Evolutionary conservation across 1,140 invertebrate species (phyloP).

Genomic region (Dreissena polymorpha): DNA sequence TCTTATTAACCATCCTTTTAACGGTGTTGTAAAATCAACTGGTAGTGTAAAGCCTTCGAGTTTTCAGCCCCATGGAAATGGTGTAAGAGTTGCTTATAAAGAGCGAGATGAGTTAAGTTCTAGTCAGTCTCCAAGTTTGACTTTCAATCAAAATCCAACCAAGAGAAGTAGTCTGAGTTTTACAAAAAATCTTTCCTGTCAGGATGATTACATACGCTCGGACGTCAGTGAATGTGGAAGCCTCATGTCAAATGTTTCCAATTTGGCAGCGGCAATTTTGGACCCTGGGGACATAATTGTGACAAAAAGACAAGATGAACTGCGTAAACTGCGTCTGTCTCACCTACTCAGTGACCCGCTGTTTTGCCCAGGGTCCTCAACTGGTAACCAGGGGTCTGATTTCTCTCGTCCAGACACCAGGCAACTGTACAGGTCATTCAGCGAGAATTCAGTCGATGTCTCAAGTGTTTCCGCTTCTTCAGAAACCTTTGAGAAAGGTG

Average conservation of each 20-base stretch:
- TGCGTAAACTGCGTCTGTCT: slow-evolving; percentile 42
- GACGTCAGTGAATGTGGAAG: slow-evolving; percentile 15
- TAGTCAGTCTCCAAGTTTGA: neutral
- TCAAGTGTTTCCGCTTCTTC: slow-evolving; percentile 20
- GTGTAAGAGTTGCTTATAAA: slow-evolving; percentile 38
- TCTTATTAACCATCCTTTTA: slow-evolving; percentile 47
- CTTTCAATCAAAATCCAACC: too few relatives aligned
- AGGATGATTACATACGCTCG: neutral
- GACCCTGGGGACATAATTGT: slow-evolving; percentile 43
- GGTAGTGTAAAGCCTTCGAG: slow-evolving; percentile 1
- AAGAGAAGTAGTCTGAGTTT: neutral
- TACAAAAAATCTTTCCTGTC: neutral
- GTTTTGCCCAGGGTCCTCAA: neutral
- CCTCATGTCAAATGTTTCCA: neutral
- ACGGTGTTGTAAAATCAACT: slow-evolving; percentile 4
- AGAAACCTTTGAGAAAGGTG: neutral
- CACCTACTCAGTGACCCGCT: slow-evolving; percentile 43
- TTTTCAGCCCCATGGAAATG: slow-evolving; percentile 1
- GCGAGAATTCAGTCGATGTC: slow-evolving; percentile 45
- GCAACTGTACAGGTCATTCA: slow-evolving; percentile 32
- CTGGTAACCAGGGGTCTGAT: neutral
- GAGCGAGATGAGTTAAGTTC: slow-evolving; percentile 27
- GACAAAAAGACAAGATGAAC: slow-evolving; percentile 39
- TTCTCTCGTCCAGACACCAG: neutral
- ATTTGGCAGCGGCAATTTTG: slow-evolving; percentile 9